Evolutionary conservation across 2,113 vertebrate species (phyloP).

Genomic region (Otis tarda): DNA sequence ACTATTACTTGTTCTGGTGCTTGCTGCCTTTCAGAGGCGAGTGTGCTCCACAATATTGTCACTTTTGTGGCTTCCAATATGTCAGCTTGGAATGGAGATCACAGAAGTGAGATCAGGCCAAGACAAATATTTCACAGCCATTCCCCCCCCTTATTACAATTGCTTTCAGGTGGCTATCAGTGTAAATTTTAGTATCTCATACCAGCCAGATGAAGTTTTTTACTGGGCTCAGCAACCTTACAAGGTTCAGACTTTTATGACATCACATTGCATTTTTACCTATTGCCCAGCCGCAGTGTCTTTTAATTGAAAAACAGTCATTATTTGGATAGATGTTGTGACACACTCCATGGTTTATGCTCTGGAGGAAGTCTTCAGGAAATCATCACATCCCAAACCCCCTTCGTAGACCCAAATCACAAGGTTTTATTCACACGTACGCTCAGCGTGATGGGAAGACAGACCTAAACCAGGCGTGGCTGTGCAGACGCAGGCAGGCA

Average conservation of each 20-base stretch:
- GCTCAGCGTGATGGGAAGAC: background rate
- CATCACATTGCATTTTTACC: background rate
- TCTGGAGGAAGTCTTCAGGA: background rate
- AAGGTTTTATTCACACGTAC: background rate
- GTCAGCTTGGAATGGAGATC: constrained; percentile 7
- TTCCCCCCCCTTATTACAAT: background rate
- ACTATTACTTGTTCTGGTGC: background rate
- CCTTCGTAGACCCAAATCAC: rapidly evolving
- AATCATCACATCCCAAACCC: background rate
- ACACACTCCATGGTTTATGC: background rate
- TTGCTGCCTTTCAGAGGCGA: background rate
- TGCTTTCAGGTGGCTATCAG: background rate
- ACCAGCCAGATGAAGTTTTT: background rate
- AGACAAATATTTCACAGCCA: constrained; percentile 5
- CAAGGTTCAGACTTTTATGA: background rate
- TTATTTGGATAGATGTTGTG: background rate
- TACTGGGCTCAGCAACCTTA: background rate
- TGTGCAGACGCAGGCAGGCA: background rate
- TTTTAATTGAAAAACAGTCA: background rate
- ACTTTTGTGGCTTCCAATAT: background rate
- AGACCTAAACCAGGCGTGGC: background rate
- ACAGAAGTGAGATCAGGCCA: background rate
- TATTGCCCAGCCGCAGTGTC: background rate
- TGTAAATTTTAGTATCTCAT: constrained; percentile 2
- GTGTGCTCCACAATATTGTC: background rate